Percentiles rank a stretch among this genome's conserved stretches.
Conservation (phyloP, 1,140 invertebrate species). For the Pseudomyrmex cubaensis region DNA sequence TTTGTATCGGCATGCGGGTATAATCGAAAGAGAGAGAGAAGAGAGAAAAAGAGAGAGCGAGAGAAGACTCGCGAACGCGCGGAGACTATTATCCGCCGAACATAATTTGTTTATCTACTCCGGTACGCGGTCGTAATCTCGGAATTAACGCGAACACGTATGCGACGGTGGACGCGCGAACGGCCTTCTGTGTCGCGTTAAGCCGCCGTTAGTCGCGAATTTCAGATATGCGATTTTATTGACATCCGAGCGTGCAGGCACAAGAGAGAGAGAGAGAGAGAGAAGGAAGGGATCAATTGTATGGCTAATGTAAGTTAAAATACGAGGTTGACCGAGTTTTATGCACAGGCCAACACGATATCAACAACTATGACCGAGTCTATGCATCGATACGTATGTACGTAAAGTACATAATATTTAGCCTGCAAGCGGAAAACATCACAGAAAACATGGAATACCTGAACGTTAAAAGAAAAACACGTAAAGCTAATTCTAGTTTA, state of each 20-base stretch:
- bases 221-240: slow-evolving; percentile 29
- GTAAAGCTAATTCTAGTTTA: no score
- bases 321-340: slow-evolving; percentile 13
- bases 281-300: slow-evolving; percentile 48
- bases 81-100: slow-evolving; percentile 35
- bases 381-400: no score
- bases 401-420: no score
- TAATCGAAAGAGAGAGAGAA: background rate
- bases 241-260: background rate
- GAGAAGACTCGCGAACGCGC: background rate
- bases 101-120: slow-evolving; percentile 63
- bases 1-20: slow-evolving; percentile 27
- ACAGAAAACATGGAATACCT: no score
- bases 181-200: slow-evolving; percentile 14
- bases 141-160: slow-evolving; percentile 42
- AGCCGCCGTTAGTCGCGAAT: slow-evolving; percentile 13
- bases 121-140: slow-evolving; percentile 39
- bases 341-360: no score
- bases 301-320: slow-evolving; percentile 53
- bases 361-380: no score
- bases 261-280: background rate
- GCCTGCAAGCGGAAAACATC: no score
- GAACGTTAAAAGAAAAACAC: no score
- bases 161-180: slow-evolving; percentile 4
- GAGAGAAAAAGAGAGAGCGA: no score